A percentile compares a stretch with the other conserved stretches of the same genome.
Conservation (phyloP, 2,888 invertebrate species). For the Nomada ferruginata region DNA sequence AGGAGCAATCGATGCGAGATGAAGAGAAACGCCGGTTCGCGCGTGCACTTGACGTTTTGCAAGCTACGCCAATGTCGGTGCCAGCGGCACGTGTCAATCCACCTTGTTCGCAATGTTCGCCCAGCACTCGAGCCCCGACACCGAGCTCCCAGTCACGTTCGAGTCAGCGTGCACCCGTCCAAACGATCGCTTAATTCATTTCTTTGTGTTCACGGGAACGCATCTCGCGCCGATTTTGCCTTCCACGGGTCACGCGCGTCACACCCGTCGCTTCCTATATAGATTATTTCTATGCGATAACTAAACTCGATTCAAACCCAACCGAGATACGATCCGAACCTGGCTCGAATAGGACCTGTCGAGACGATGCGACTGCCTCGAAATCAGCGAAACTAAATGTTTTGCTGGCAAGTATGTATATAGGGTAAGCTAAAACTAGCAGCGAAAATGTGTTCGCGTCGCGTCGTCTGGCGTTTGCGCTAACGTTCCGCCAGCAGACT, state of each 20-base stretch:
- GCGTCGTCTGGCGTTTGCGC: not conserved
- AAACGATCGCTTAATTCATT: slow-evolving; percentile 32
- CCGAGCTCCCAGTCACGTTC: slow-evolving; percentile 18
- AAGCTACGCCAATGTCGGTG: slow-evolving; percentile 50
- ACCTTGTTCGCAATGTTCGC: not conserved
- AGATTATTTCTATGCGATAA: too few relatives aligned
- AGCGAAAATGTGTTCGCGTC: too few relatives aligned
- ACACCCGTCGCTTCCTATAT: too few relatives aligned
- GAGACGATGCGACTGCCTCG: too few relatives aligned
- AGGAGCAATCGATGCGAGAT: slow-evolving; percentile 45
- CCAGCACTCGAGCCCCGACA: not conserved
- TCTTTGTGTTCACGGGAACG: slow-evolving; percentile 6
- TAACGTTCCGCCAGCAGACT: not conserved
- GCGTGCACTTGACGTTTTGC: slow-evolving; percentile 65
- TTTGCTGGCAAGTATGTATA: too few relatives aligned
- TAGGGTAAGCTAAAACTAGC: too few relatives aligned
- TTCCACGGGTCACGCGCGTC: not conserved
- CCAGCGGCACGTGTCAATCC: slow-evolving; percentile 62
- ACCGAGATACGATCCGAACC: not conserved
- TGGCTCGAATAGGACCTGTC: not conserved
- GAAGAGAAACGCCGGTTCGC: slow-evolving; percentile 45
- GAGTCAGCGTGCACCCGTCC: not conserved
- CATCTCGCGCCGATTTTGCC: not conserved
- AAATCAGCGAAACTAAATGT: too few relatives aligned
- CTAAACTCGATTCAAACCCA: slow-evolving; percentile 5